Base-by-base conservation (phyloP, 2,797 vertebrate species). In the Limosa lapponica region DNA sequence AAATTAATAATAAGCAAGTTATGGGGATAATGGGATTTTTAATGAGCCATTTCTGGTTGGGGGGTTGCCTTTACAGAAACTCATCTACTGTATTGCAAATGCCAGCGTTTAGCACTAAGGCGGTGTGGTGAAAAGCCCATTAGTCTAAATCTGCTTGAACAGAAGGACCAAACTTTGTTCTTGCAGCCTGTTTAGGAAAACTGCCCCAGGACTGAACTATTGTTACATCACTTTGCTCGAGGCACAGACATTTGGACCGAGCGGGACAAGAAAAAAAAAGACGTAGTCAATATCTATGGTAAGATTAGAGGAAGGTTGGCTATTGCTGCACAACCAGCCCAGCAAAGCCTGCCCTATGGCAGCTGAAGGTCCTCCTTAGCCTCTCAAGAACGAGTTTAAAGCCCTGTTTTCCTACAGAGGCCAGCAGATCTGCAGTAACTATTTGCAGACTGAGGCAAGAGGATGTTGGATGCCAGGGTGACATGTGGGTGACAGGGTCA, bases 1-100 rank as follows among this genome's bases (percentile, higher is more conserved):
- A 93, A 94, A 77, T 64, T 89, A 87, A 92, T 95, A 93, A 90
- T 84, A 90, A 92, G 34, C 4, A 18, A 81, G 61, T 91, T 96
- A 67, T 82, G 57, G 34, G 52, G 41, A 86, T 89, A 90, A 93
- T 88, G 79, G 84, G 64, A 67, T 91, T 94, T 93, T 95, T 93
- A 96, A 91, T 69, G 49, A 93, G 79, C 69, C 81, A n/a, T 69
- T 89, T 90, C 88, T 95, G 67, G 66, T 58, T 90, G 58, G 55
- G 67, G 74, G 86, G 48, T 69, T 92, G 51, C 51, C 55, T 90
- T 90, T 75, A 48, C 58, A 89, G 93, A 89, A 84, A 72, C 27
- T 92, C 55, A 44, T 34, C 67, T 20, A 11, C 34, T 41, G 16
- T 48, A 15, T 28, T 90, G 67, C 66, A 71, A 93, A 81, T 74